These are phyloP conservation scores for Tipula vernalis DNA, from an alignment of 2,888 invertebrate species.

Conservation along the genomic window DNA sequence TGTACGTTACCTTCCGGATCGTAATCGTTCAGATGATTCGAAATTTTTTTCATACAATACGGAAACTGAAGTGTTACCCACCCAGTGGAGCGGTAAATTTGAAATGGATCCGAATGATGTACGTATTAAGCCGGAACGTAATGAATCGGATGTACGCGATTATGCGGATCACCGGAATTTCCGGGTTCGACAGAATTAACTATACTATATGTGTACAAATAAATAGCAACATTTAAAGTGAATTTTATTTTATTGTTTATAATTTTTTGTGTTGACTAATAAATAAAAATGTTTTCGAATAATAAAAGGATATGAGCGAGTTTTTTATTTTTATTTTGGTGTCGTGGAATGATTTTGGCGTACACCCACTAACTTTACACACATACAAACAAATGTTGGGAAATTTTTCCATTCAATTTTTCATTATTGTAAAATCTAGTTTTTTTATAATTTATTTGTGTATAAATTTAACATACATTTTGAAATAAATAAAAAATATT, in stretches of 20 bases:
- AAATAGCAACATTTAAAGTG: background rate
- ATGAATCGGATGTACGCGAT: slow-evolving; percentile 31
- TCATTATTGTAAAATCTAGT: background rate
- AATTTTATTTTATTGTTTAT: background rate
- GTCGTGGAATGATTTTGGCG: background rate
- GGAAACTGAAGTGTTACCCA: slow-evolving; percentile 28
- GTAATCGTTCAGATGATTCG: slow-evolving; percentile 31
- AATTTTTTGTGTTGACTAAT: background rate
- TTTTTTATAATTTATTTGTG: background rate
- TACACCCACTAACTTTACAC: background rate
- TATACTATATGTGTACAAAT: background rate
- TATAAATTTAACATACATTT: background rate
- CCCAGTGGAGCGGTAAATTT: slow-evolving; percentile 32
- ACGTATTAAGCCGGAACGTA: slow-evolving; percentile 30
- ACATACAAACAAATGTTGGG: background rate
- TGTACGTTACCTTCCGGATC: slow-evolving; percentile 21
- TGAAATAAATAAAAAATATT: background rate
- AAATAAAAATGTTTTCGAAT: background rate
- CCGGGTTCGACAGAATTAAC: slow-evolving; percentile 14
- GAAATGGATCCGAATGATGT: slow-evolving; percentile 30
- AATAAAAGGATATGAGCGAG: background rate
- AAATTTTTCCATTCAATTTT: background rate
- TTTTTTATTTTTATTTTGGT: background rate
- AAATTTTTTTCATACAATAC: slow-evolving; percentile 28
- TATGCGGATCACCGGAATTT: slow-evolving; percentile 18